phyloP scores from a whole-genome alignment of 1,140 invertebrate genomes.

The Drosophila gunungcola region DNA sequence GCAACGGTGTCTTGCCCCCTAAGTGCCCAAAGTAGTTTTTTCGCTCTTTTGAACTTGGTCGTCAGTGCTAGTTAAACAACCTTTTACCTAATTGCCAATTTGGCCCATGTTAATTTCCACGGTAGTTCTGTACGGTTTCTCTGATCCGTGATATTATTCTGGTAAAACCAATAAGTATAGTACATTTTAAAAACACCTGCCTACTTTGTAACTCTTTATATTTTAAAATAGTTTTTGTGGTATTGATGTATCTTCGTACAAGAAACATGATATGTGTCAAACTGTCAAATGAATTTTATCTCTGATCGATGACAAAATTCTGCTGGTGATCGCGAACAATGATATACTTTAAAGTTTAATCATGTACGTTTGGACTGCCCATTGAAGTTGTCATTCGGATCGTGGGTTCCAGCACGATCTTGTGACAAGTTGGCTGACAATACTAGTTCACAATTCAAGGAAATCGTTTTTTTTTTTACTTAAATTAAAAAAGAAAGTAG shows the following conservation, averaged over 20 bases:
- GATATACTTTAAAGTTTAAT: conserved; percentile 5
- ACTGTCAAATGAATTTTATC: neutral
- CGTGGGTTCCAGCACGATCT: conserved; percentile 25
- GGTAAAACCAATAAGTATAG: no score
- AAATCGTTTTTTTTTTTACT: neutral
- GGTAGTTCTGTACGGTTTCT: neutral
- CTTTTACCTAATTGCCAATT: conserved; percentile 29
- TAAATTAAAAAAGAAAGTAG: neutral
- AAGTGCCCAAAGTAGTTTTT: conserved; percentile 2
- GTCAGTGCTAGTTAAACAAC: conserved; percentile 1
- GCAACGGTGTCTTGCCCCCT: conserved; percentile 20
- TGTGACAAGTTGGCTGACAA: conserved; percentile 10
- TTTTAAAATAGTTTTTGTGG: no score
- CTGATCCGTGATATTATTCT: neutral
- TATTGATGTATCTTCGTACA: no score
- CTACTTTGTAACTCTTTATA: no score
- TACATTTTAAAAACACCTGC: no score
- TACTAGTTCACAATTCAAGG: conserved; percentile 3
- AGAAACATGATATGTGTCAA: no score
- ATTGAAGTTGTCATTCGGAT: conserved; percentile 18
- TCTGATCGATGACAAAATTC: neutral
- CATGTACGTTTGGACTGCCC: neutral
- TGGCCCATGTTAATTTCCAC: neutral
- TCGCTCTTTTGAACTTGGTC: conserved; percentile 9
- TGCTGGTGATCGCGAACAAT: neutral